phyloP scores from a whole-genome alignment of 2,888 invertebrate species.

The Autographa gamma region DNA sequence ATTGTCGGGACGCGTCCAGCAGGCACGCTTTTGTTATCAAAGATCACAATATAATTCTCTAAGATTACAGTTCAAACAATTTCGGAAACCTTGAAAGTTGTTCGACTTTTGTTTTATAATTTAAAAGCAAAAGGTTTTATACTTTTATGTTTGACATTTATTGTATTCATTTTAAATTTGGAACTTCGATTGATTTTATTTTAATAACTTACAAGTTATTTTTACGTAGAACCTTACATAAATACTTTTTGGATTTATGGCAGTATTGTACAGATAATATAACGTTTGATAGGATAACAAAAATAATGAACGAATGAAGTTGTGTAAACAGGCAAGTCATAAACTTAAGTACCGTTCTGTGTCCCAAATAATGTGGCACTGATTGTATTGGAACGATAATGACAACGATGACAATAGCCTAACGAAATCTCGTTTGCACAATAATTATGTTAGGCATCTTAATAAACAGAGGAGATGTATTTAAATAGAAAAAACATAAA shows the following conservation, averaged over 20 bases:
- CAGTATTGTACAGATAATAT: background rate
- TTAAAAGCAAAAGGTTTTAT: conserved; percentile 43
- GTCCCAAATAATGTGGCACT: conserved; percentile 1
- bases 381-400: background rate
- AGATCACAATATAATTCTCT: conserved; percentile 55
- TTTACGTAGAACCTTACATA: background rate
- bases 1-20: conserved; percentile 40
- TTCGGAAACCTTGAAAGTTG: conserved; percentile 49
- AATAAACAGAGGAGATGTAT: background rate
- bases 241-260: background rate
- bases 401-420: background rate
- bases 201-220: background rate
- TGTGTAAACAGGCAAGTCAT: conserved; percentile 1
- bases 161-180: background rate
- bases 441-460: background rate
- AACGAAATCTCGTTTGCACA: background rate
- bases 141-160: conserved; percentile 30
- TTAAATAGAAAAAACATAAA: background rate
- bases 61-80: conserved; percentile 54
- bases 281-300: background rate
- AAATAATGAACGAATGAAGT: conserved; percentile 1
- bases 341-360: conserved; percentile 1
- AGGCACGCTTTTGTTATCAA: conserved; percentile 53
- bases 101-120: conserved; percentile 41
- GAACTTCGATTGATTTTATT: conserved; percentile 2